Base-by-base conservation (phyloP, 2,888 invertebrate species). In the Gastracanthus pulcherrimus region DNA sequence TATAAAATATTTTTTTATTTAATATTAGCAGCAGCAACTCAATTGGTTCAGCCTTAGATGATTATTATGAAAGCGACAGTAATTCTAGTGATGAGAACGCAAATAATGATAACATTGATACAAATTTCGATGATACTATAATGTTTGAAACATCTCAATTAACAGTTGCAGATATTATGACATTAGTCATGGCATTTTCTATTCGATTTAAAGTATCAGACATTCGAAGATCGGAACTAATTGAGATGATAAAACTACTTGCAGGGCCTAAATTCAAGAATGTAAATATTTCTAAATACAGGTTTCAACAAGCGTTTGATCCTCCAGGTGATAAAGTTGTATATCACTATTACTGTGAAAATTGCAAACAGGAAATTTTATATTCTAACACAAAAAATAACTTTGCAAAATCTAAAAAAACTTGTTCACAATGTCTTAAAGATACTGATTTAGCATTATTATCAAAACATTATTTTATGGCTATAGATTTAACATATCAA, bases 261-360 rank as follows among this genome's bases (percentile, higher is more conserved):
- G 77, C 70, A 36, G 77, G 77, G 13, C 45, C 69, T 19, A 13
- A 60, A 9, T 69, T 77, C 34, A 19, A 60, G 4, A 5, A 58
- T 62, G 16, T 67, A 19, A 77, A 55, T 70, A n/a, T 70, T n/a
- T n/a, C n/a, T n/a, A n/a, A n/a, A n/a, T n/a, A n/a, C n/a, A n/a
- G n/a, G n/a, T n/a, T n/a, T n/a, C 1, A 58, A 58, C 19, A 70
- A 69, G n/a, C 60, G 70, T 48, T 58, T 29, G 5, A 69, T 77
- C 45, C 6, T 6, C 6, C 19, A 77, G 45, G 60, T 31, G 45
- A 70, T 45, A 9, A 41, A 29, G 60, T 69, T 6, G 48, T 2
- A 2, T 45, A 70, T 31, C 13, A 69, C 31, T 69, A 31, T 34
- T 69, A 69, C 45, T 69, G 69, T 19, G 7, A 7, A 2, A n/a